Base-by-base conservation (phyloP, 2,888 invertebrate species). In the Serripes groenlandicus region DNA sequence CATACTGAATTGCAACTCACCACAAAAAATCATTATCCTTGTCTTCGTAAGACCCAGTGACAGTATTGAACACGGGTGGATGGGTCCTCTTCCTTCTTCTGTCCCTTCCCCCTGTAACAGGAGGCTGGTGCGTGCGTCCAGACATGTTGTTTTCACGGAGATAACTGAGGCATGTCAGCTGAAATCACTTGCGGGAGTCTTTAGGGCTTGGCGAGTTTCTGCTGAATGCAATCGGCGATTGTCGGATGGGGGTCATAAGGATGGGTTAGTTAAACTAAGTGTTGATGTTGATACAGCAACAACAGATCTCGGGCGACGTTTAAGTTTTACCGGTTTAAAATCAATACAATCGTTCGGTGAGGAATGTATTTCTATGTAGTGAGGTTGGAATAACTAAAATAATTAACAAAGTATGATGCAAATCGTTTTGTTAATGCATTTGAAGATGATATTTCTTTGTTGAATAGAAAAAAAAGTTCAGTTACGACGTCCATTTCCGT, bases 1-100 rank as follows among this genome's bases (percentile, higher is more conserved):
- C n/a, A n/a, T n/a, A n/a, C n/a, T n/a, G n/a, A n/a, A n/a, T n/a
- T 9, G 26, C 9, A 28, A 35, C 28, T 62, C 88, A 94, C 94
- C 94, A 94, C 30, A 94, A 89, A 84, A 92, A 94, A 83, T 94
- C 93, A 86, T 91, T 94, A 88, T 94, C 94, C 86, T 93, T 92
- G 85, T 94, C 94, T 82, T 93, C 93, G 77, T 92, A 94, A 0
- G 93, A 91, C 52, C 91, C 92, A 35, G 85, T 88, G 26, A 93
- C 88, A 23, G 94, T 93, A 81, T 91, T 92, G 73, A 88, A 92
- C n/a, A 94, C 94, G 7, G 93, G 93, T 58, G 92, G 91, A 15
- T 90, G 85, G 68, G 93, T 81, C 77, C 93, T 93, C 70, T 91
- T 85, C 35, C 90, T 84, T 32, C 62, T 56, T 28, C 68, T 34